Base-by-base conservation (phyloP, 2,888 invertebrate genomes). In the Argyra leucocephala region DNA sequence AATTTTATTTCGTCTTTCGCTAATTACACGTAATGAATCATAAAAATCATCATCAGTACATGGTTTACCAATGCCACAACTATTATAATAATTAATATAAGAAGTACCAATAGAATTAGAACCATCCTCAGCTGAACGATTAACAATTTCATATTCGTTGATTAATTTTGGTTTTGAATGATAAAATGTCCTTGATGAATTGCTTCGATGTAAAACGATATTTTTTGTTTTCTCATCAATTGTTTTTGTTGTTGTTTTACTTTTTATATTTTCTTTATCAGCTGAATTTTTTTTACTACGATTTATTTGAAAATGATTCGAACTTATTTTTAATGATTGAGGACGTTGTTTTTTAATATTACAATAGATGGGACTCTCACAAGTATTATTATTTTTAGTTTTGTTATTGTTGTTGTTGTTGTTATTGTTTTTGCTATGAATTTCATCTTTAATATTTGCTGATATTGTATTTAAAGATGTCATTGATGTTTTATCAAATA, bases 11-110 rank as follows among this genome's bases (percentile, higher is more conserved):
- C 80, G 74, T 4, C 80, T 72, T 65, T 80, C 80, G 63, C 76
- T 78, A 59, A 80, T 80, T 7, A 80, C 79, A 66, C 74, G 73
- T 18, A 79, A 71, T 0, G 79, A 80, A 67, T 80, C 80, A 69
- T 79, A 79, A 67, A 74, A 72, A 24, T 76, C 74, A 59, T 72
- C 70, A 57, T 73, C 72, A 5, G 66, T 70, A 57, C 71, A 68
- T 2, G 67, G 1, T 48, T n/a, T 48, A 48, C n/a, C 3, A 5
- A 5, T 18, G 12, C 18, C 6, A 31, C 12, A 31, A 31, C 12
- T 31, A 31, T 31, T 31, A 31, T 31, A 31, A 6, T 6, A 7
- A 31, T 31, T 7, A 31, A 7, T 31, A 31, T 12, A 10, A 31
- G 7, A 31, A n/a, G 4, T 48, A 48, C 18, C 18, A 48, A 18